Conservation (phyloP, 2,888 invertebrate genomes). For the Polymixis flavicincta region DNA sequence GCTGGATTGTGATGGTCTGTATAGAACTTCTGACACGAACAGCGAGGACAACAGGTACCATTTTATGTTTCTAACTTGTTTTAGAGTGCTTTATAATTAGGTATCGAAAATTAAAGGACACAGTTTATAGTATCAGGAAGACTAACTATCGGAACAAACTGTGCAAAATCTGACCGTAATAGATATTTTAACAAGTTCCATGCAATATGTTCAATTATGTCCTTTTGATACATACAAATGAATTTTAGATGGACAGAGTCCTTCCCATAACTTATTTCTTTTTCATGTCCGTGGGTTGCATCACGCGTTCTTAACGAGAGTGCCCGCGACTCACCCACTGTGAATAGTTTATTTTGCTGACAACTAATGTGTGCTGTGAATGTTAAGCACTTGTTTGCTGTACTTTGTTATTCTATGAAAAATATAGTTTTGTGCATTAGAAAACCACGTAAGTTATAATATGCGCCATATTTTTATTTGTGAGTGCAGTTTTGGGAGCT, state of each 20-base stretch:
- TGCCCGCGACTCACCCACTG: slow-evolving; percentile 35
- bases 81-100: background rate
- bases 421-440: slow-evolving; percentile 30
- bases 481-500: background rate
- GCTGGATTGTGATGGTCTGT: background rate
- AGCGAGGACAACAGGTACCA: background rate
- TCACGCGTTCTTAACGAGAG: slow-evolving; percentile 42
- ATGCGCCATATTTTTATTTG: slow-evolving; percentile 17
- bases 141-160: background rate
- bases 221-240: background rate
- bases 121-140: background rate
- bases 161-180: background rate
- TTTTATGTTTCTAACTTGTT: too few species aligned
- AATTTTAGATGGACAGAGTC: background rate
- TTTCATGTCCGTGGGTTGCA: slow-evolving; percentile 25
- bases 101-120: background rate
- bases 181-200: background rate
- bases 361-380: slow-evolving; percentile 60
- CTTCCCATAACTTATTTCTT: background rate
- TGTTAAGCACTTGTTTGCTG: slow-evolving; percentile 50
- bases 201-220: background rate
- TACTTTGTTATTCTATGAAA: slow-evolving; percentile 50
- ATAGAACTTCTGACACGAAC: background rate
- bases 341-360: slow-evolving; percentile 65
- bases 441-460: slow-evolving; percentile 21